phyloP scores from a whole-genome alignment of 1,140 invertebrate genomes.

The Drosophila leontia region DNA sequence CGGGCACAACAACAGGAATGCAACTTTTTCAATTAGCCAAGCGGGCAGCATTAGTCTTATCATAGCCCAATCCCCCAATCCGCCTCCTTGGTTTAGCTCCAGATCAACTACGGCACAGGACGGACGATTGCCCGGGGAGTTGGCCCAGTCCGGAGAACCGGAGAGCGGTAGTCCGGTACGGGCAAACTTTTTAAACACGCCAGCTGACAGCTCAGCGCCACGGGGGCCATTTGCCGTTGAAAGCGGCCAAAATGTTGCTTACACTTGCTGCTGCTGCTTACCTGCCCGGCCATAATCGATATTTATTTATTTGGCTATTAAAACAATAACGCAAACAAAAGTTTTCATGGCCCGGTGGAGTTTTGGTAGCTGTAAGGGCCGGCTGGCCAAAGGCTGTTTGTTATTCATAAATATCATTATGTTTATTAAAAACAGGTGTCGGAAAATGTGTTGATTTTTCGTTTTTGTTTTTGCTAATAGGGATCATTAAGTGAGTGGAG shows the following conservation, averaged over 20 bases:
- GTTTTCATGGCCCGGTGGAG: slow-evolving; percentile 2
- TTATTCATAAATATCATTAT: slow-evolving; percentile 28
- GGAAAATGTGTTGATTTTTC: slow-evolving; percentile 9
- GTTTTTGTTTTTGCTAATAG: slow-evolving; percentile 4
- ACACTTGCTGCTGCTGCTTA: slow-evolving; percentile 25
- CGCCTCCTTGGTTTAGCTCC: slow-evolving; percentile 24
- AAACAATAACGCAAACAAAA: slow-evolving; percentile 55
- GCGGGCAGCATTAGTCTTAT: slow-evolving; percentile 66
- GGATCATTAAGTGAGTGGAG: neutral
- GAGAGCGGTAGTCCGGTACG: slow-evolving; percentile 14
- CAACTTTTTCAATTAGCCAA: slow-evolving; percentile 77
- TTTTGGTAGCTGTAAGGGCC: slow-evolving; percentile 5
- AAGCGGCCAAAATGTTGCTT: slow-evolving; percentile 50
- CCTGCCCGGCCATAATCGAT: slow-evolving; percentile 65
- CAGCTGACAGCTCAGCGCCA: slow-evolving; percentile 63
- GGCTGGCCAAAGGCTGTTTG: slow-evolving; percentile 16
- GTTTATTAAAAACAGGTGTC: slow-evolving; percentile 18
- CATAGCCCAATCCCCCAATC: slow-evolving; percentile 22
- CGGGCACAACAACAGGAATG: slow-evolving; percentile 45
- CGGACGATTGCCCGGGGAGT: slow-evolving; percentile 58
- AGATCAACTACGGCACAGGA: slow-evolving; percentile 26
- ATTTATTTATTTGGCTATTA: slow-evolving; percentile 74
- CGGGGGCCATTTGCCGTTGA: slow-evolving; percentile 57
- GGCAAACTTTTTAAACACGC: slow-evolving; percentile 69
- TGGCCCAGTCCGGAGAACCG: slow-evolving; percentile 8